These are phyloP conservation scores for Magallana nippona DNA, from an alignment of 2,888 invertebrate species.

Conservation along the genomic window DNA sequence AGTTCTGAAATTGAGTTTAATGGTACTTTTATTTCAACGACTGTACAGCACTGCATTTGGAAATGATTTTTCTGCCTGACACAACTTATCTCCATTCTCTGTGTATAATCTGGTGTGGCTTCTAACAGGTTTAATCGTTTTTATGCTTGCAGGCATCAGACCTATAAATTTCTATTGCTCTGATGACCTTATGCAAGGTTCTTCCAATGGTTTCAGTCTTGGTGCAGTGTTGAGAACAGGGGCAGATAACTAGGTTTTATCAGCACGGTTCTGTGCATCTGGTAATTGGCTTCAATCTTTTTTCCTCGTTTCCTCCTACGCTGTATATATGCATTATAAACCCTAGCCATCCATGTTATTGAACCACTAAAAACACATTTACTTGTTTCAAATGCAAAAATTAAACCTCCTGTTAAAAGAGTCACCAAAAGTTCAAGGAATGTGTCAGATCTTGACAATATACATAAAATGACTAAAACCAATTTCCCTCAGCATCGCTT, in stretches of 20 bases:
- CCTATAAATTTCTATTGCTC: background rate
- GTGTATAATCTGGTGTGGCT: too few relatives aligned
- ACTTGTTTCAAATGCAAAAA: background rate
- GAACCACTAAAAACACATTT: conserved; percentile 2
- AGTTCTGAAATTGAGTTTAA: background rate
- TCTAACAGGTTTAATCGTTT: too few relatives aligned
- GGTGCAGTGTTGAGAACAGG: background rate
- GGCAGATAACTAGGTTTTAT: conserved; percentile 6
- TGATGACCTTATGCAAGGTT: conserved; percentile 5
- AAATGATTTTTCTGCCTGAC: background rate
- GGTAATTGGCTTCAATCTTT: background rate
- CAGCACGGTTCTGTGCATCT: conserved; percentile 16
- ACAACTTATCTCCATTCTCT: background rate
- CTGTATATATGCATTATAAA: conserved; percentile 12
- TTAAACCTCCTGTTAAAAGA: background rate
- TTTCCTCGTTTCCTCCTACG: conserved; percentile 16
- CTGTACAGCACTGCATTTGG: too few relatives aligned
- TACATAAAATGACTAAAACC: background rate
- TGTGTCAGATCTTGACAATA: background rate
- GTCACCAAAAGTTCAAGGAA: conserved; percentile 6
- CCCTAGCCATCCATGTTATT: background rate
- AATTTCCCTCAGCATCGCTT: background rate
- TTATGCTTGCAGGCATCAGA: background rate
- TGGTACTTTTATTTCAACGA: too few relatives aligned
- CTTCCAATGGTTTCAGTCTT: background rate